Evolutionary conservation across 2,888 invertebrate genomes (phyloP).

Genomic region (Buathra laborator): DNA sequence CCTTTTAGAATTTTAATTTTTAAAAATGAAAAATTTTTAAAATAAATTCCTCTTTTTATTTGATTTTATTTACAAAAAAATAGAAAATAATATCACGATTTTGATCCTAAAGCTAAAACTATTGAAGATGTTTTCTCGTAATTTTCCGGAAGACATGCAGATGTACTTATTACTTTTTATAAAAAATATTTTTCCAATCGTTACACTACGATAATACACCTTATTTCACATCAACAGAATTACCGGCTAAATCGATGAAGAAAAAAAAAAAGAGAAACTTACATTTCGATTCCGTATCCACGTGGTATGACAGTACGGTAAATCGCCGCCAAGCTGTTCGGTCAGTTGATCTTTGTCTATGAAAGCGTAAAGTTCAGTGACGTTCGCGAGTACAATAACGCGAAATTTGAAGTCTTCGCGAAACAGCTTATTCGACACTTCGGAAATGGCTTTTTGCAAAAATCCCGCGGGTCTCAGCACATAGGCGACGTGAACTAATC

Average conservation of each 20-base stretch:
- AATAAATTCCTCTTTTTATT: too few relatives aligned
- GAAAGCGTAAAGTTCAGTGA: constrained; percentile 94
- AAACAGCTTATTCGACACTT: constrained; percentile 96
- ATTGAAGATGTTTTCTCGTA: too few relatives aligned
- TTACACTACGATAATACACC: too few relatives aligned
- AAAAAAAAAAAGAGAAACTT: constrained; percentile 82
- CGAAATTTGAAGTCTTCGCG: constrained; percentile 97
- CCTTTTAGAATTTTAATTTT: too few relatives aligned
- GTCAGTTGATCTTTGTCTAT: constrained; percentile 95
- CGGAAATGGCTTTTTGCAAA: constrained; percentile 97
- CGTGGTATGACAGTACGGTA: constrained; percentile 96
- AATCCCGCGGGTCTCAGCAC: constrained; percentile 97
- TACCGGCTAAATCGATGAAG: not conserved
- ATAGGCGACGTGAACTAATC: constrained; percentile 96
- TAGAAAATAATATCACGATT: too few relatives aligned
- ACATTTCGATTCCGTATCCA: constrained; percentile 99
- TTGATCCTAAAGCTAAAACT: too few relatives aligned
- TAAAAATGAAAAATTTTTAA: too few relatives aligned
- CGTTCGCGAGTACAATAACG: constrained; percentile 94
- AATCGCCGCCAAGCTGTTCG: constrained; percentile 94
- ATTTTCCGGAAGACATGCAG: too few relatives aligned
- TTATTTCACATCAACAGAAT: too few relatives aligned
- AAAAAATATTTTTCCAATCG: too few relatives aligned
- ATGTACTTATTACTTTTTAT: too few relatives aligned
- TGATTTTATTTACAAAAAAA: too few relatives aligned